These are phyloP conservation scores for Lonchura striata DNA, from an alignment of 2,113 vertebrate species.

Conservation along the genomic window DNA sequence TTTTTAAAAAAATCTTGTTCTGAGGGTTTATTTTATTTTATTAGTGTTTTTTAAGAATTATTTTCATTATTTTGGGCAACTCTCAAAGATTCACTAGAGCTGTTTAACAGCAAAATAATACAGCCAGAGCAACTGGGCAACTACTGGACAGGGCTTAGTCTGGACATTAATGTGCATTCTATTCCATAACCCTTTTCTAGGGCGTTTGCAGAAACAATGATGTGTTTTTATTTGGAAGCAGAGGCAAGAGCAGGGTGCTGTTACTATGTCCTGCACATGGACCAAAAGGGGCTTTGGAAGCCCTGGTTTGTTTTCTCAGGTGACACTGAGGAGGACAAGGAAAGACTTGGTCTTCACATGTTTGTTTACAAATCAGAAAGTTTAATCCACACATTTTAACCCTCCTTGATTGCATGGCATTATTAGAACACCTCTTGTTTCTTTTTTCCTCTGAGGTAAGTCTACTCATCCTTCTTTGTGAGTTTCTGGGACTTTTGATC, in stretches of 20 bases:
- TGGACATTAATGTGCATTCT: neutral
- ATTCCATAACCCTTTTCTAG: neutral
- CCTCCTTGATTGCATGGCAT: neutral
- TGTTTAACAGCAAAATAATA: neutral
- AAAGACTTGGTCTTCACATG: neutral
- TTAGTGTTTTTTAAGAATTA: neutral
- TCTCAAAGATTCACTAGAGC: neutral
- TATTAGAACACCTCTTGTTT: neutral
- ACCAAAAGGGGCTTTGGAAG: neutral
- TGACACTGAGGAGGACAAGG: rapidly evolving
- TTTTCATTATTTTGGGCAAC: neutral
- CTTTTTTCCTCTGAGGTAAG: neutral
- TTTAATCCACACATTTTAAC: neutral
- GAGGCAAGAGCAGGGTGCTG: neutral
- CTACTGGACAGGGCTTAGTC: neutral
- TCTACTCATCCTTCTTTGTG: neutral
- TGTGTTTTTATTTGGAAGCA: neutral
- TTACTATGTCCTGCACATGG: rapidly evolving
- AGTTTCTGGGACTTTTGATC: neutral
- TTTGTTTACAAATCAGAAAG: neutral
- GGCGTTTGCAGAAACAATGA: neutral
- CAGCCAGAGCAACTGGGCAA: neutral
- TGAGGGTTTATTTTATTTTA: neutral
- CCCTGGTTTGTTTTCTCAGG: neutral
- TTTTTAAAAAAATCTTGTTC: neutral